Base-by-base conservation (phyloP, 2,113 vertebrate genomes). In the Prochilodus magdalenae region DNA sequence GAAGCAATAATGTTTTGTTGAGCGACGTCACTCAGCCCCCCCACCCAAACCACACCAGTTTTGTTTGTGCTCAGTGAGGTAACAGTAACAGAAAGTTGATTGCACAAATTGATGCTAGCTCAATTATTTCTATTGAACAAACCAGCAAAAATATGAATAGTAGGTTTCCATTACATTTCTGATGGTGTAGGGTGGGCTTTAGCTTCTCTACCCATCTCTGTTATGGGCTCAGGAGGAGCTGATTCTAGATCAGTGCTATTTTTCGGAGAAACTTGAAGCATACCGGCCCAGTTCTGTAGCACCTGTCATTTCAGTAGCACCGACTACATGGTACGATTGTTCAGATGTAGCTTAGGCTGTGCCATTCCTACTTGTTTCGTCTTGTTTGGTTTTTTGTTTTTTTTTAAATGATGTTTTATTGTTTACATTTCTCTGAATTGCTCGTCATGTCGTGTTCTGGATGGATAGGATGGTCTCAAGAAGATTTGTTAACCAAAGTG, bases 401-500 rank as follows among this genome's bases (percentile, higher is more conserved):
- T 65, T 72, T 73, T 15, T 66, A 36, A 51, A 36, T 3, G 27
- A 20, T 20, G 15, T 59, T 22, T 80, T 63, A 36, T 73, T 73
- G 22, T 51, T 73, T 30, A 53, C 53, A 82, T 65, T 70, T 22
- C 20, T 72, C 29, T 55, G 67, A 74, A 51, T n/a, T 49, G 27
- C 60, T 44, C 24, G 33, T 53, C 73, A 13, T 67, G 14, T 27
- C 16, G 29, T 36, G 57, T n/a, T 79, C 72, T 73, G 18, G 70
- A 26, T 66, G 57, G 66, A 73, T 75, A 51, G 27, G 66, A 72
- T 10, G 63, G 82, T 79, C 49, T 74, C 30, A 72, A 24, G 49
- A 80, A 71, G 15, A 60, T 60, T n/a, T 83, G 80, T 86, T 59
- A 49, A 83, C 65, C 85, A 86, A 83, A 80, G 73, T 80, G 78